Percentiles rank a stretch among this genome's conserved stretches.
Conservation (phyloP, 2,888 invertebrate genomes). For the Dynastes maya region DNA sequence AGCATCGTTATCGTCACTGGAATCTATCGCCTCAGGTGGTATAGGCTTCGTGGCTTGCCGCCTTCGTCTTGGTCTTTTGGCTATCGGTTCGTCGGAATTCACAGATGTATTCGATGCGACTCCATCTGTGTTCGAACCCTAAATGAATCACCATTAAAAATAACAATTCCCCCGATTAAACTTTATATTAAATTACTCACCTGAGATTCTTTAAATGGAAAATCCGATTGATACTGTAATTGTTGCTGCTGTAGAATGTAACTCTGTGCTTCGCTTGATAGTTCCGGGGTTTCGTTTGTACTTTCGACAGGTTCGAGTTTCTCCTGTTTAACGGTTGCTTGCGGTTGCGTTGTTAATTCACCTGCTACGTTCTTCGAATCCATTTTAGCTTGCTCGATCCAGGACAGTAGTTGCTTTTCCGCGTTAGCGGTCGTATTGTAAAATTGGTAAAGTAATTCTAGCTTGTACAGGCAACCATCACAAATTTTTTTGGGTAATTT, state of each 20-base stretch:
- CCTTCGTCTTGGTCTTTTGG: conserved; percentile 62
- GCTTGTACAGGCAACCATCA: conserved; percentile 80
- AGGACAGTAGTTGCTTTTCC: conserved; percentile 72
- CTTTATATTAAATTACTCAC: neutral
- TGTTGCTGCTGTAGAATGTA: conserved; percentile 62
- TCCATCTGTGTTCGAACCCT: conserved; percentile 40
- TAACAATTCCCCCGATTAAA: too few relatives aligned
- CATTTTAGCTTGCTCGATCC: conserved; percentile 63
- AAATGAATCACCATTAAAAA: neutral
- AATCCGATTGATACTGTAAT: conserved; percentile 57
- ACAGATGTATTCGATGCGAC: conserved; percentile 42
- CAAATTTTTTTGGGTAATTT: conserved; percentile 82
- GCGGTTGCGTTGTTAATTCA: conserved; percentile 24
- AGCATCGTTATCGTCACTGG: conserved; percentile 37
- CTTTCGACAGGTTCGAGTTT: conserved; percentile 51
- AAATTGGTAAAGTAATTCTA: conserved; percentile 82
- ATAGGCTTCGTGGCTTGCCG: conserved; percentile 32
- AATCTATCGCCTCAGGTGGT: conserved; percentile 30
- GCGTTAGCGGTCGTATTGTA: conserved; percentile 80
- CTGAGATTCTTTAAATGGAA: conserved; percentile 50
- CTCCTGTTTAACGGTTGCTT: conserved; percentile 48
- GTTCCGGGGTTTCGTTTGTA: conserved; percentile 50
- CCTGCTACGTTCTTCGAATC: conserved; percentile 40
- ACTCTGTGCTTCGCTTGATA: conserved; percentile 56
- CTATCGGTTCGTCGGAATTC: conserved; percentile 58